These are phyloP conservation scores for Cremastinae sp. DNA, from an alignment of 2,888 invertebrate genomes.

Conservation along the genomic window DNA sequence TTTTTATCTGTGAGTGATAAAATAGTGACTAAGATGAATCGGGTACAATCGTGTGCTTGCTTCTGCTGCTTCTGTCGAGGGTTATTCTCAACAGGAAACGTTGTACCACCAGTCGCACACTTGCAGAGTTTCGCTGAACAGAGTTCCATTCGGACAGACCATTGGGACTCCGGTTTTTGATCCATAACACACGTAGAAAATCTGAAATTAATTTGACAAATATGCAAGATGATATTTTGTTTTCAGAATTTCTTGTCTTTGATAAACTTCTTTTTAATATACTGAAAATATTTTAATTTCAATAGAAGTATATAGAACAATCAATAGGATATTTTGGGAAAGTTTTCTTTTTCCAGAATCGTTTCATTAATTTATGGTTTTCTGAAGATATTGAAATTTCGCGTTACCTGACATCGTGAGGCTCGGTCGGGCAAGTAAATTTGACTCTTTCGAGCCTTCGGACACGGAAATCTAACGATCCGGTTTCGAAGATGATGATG, in stretches of 20 bases:
- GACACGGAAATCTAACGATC: slow-evolving; percentile 69
- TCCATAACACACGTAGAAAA: slow-evolving; percentile 76
- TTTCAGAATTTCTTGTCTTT: slow-evolving; percentile 1
- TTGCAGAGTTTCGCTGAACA: slow-evolving; percentile 75
- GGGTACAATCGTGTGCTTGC: slow-evolving; percentile 1
- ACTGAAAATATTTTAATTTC: no score
- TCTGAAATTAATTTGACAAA: slow-evolving; percentile 63
- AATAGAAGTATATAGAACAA: no score
- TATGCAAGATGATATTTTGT: not conserved
- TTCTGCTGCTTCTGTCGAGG: not conserved
- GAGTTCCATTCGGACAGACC: slow-evolving; percentile 77
- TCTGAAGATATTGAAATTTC: not conserved
- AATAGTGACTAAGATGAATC: slow-evolving; percentile 13
- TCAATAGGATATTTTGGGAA: no score
- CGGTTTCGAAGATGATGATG: slow-evolving; percentile 62
- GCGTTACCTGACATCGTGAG: slow-evolving; percentile 73
- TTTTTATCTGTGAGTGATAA: slow-evolving; percentile 34
- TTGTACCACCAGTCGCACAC: slow-evolving; percentile 79
- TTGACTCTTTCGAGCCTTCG: slow-evolving; percentile 62
- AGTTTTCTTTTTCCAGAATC: no score
- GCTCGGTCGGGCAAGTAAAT: slow-evolving; percentile 74
- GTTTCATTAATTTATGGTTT: no score
- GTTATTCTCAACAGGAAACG: slow-evolving; percentile 70
- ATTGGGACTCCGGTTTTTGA: slow-evolving; percentile 74
- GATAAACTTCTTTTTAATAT: no score